Conservation (phyloP, 2,797 vertebrate species). For the Falco rusticolus region DNA sequence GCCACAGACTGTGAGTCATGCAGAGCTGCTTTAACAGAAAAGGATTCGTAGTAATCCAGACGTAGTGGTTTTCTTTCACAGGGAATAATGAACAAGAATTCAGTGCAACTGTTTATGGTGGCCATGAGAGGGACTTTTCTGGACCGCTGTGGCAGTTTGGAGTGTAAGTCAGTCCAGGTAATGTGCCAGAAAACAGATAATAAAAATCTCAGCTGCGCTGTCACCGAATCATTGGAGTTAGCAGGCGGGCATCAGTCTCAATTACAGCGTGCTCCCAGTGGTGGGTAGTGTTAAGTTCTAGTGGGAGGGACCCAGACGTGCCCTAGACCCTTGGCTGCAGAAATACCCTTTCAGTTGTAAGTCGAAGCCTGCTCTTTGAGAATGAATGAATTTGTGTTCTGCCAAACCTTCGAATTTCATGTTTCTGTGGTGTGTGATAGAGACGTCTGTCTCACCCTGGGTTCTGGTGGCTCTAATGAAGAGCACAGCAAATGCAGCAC, state of each 20-base stretch:
- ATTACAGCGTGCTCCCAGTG: neutral
- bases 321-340: neutral
- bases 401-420: neutral
- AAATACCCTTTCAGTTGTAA: neutral
- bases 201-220: neutral
- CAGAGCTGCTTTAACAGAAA: neutral
- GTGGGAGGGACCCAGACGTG: neutral
- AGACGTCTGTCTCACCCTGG: neutral
- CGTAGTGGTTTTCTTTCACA: neutral
- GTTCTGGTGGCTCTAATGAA: neutral
- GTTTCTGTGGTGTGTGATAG: neutral
- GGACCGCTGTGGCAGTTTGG: neutral
- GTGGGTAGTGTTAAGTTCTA: neutral
- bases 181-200: constrained; percentile 29
- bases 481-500: neutral
- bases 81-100: constrained; percentile 27
- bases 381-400: neutral
- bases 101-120: constrained; percentile 8
- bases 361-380: neutral
- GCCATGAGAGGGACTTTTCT: neutral
- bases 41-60: neutral
- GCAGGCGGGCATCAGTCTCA: neutral
- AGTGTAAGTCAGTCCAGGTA: constrained; percentile 3
- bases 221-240: neutral
- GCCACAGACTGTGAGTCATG: neutral